Percentiles rank a stretch among this genome's conserved stretches.
Conservation (phyloP, 2,888 invertebrate genomes). For the Drosophila quinaria region DNA sequence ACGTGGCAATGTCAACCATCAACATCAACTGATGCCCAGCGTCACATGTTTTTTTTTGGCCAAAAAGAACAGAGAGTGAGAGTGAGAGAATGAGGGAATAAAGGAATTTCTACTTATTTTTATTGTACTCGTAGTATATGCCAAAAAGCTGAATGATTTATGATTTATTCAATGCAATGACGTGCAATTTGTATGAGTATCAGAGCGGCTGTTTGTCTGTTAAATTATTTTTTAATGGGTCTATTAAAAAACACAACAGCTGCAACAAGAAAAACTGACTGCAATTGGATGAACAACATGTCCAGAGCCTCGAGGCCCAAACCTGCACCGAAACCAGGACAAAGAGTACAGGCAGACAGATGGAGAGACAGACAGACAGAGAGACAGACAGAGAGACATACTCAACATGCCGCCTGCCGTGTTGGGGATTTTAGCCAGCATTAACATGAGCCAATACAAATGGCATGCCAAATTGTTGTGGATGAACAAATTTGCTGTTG, state of each 20-base stretch:
- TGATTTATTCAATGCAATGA: constrained; percentile 79
- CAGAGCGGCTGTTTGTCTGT: constrained; percentile 68
- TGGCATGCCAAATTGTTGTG: constrained; percentile 82
- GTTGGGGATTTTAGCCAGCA: constrained; percentile 74
- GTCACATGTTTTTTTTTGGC: constrained; percentile 59
- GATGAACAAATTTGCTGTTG: constrained; percentile 68
- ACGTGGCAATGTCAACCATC: constrained; percentile 59
- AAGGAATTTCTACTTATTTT: constrained; percentile 38
- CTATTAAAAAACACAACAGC: constrained; percentile 81
- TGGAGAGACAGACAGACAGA: not conserved
- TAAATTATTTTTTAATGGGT: constrained; percentile 79
- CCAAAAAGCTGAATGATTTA: constrained; percentile 77
- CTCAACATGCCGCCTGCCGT: constrained; percentile 55
- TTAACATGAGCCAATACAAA: constrained; percentile 82
- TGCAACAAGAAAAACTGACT: constrained; percentile 61
- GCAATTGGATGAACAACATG: constrained; percentile 57
- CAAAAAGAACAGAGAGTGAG: not conserved
- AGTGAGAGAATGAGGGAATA: not conserved
- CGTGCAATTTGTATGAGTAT: constrained; percentile 52
- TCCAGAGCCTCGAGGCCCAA: constrained; percentile 7
- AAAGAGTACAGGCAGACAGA: not conserved
- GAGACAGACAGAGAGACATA: not conserved
- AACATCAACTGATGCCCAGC: constrained; percentile 51
- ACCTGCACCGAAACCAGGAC: constrained; percentile 9
- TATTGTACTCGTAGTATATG: constrained; percentile 53